These are phyloP conservation scores for Potamarius usumacintae DNA, from an alignment of 2,113 vertebrate species.

Conservation along the genomic window DNA sequence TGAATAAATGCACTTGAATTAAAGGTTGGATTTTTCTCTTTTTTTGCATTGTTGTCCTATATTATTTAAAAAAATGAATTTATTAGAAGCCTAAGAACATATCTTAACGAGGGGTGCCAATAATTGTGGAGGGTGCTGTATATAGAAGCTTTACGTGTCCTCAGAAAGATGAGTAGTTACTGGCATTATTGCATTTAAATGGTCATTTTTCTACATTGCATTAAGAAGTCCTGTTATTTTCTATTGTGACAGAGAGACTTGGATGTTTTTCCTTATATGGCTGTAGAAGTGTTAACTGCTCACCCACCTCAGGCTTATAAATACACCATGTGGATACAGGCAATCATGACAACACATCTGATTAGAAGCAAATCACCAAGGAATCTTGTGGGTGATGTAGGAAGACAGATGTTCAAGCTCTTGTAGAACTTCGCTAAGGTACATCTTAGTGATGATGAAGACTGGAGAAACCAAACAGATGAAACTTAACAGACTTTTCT, in stretches of 20 bases:
- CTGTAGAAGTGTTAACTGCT: conserved; percentile 43
- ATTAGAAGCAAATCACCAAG: conserved; percentile 50
- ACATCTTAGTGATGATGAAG: background rate
- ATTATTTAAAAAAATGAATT: no score
- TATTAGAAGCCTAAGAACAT: no score
- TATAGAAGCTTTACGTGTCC: background rate
- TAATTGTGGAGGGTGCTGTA: background rate
- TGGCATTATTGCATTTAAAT: conserved; percentile 51
- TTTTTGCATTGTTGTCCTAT: no score
- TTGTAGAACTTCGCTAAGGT: background rate
- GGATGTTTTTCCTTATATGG: conserved; percentile 51
- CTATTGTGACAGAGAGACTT: conserved; percentile 53
- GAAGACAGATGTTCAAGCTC: conserved; percentile 58
- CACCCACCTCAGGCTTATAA: conserved; percentile 53
- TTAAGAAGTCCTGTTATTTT: conserved; percentile 17
- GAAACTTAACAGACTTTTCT: background rate
- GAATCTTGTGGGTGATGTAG: conserved; percentile 40
- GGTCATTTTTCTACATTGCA: conserved; percentile 45
- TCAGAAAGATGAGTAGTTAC: conserved; percentile 9
- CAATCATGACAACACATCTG: conserved; percentile 31
- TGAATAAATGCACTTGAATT: no score
- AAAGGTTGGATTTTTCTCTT: no score
- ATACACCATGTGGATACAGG: conserved; percentile 40
- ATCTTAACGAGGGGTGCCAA: no score
- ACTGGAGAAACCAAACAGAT: background rate